Conservation (phyloP, 1,140 invertebrate species). For the Panulirus ornatus region DNA sequence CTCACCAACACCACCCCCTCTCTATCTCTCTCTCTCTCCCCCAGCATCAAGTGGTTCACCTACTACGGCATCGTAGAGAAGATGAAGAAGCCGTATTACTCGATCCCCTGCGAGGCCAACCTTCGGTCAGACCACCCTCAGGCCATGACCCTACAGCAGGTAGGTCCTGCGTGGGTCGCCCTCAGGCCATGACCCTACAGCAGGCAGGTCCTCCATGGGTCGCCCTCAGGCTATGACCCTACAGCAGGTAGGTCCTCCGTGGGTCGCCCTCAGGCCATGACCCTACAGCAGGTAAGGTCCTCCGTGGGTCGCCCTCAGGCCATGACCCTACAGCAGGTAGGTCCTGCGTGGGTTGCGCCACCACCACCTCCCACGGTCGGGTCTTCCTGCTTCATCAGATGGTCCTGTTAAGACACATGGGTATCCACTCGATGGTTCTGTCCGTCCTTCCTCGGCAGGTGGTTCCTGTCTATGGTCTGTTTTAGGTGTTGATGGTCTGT, state of each 20-base stretch:
- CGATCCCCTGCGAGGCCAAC: background rate
- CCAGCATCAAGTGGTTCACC: background rate
- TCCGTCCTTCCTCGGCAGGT: too few species aligned
- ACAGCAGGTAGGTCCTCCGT: background rate
- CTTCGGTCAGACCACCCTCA: background rate
- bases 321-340: too few species aligned
- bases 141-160: background rate
- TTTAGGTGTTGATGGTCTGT: too few species aligned
- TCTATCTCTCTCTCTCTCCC: background rate
- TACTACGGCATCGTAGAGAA: conserved; percentile 1
- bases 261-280: too few species aligned
- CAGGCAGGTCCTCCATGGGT: background rate
- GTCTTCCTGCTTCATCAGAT: too few species aligned
- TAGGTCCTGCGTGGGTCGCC: background rate
- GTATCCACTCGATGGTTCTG: too few species aligned
- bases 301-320: too few species aligned
- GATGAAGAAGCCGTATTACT: background rate
- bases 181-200: background rate
- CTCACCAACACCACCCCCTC: background rate
- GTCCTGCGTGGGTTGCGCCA: too few species aligned
- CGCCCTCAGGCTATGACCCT: background rate
- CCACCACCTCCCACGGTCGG: too few species aligned
- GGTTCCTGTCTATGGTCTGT: too few species aligned
- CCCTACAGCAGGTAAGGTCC: too few species aligned
- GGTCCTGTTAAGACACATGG: too few species aligned